phyloP scores from a whole-genome alignment of 2,888 invertebrate genomes.

The Pomacea canaliculata region DNA sequence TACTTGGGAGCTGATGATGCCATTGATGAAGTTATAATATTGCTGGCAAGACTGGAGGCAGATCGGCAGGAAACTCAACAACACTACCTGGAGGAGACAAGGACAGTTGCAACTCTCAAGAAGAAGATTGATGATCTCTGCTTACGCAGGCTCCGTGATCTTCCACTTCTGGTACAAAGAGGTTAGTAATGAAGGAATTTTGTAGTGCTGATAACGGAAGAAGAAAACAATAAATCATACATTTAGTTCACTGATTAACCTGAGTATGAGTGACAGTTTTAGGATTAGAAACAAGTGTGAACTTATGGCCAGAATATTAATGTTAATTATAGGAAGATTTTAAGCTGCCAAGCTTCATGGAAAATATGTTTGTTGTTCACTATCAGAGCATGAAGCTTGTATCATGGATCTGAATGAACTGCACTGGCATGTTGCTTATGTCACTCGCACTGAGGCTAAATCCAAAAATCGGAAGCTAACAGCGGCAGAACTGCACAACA shows the following conservation, averaged over 20 bases:
- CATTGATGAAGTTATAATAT: constrained; percentile 63
- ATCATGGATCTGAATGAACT: constrained; percentile 66
- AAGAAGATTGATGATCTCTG: constrained; percentile 59
- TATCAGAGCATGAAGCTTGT: constrained; percentile 67
- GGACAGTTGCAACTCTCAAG: constrained; percentile 49
- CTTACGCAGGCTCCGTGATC: constrained; percentile 52
- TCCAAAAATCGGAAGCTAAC: constrained; percentile 54
- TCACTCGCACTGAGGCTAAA: constrained; percentile 52
- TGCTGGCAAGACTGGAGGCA: constrained; percentile 65
- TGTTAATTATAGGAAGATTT: too few species aligned
- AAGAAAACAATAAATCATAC: too few species aligned
- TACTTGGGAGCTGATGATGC: constrained; percentile 67
- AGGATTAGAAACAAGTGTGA: too few species aligned
- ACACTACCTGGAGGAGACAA: constrained; percentile 50
- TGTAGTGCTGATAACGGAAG: neutral
- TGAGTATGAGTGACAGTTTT: too few species aligned
- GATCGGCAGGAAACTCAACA: constrained; percentile 58
- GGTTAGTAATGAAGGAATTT: constrained; percentile 42
- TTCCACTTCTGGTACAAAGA: constrained; percentile 65
- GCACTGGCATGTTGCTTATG: constrained; percentile 67
- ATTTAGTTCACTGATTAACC: too few species aligned
- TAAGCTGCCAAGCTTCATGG: too few species aligned
- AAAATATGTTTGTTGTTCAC: too few species aligned
- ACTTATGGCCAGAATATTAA: too few species aligned
- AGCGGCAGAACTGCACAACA: constrained; percentile 60